Evolutionary conservation across 1,140 invertebrate species (phyloP).

Genomic region (Phymastichus coffea): DNA sequence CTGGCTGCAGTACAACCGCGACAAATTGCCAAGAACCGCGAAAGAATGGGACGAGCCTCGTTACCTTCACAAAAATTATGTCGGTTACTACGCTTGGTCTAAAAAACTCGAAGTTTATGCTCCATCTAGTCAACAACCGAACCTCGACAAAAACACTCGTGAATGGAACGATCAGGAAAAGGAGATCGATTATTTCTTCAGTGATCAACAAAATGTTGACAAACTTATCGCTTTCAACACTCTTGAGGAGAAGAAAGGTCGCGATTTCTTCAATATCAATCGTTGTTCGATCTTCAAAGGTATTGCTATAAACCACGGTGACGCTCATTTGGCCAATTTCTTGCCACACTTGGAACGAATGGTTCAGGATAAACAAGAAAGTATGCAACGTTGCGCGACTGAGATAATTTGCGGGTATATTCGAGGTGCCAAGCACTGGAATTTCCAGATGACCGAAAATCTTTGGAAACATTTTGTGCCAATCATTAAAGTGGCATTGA

Average conservation of each 20-base stretch:
- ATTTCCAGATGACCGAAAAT: constrained; percentile 63
- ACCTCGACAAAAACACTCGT: constrained; percentile 54
- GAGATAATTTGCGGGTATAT: constrained; percentile 80
- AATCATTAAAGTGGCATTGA: constrained; percentile 58
- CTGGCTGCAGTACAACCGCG: constrained; percentile 69
- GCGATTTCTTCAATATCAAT: constrained; percentile 73
- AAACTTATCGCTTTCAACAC: background rate
- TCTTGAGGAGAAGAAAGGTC: constrained; percentile 85
- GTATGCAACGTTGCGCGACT: constrained; percentile 78
- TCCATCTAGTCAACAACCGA: constrained; percentile 63
- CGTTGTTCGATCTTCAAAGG: constrained; percentile 74
- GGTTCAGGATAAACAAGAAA: constrained; percentile 70
- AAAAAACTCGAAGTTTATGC: constrained; percentile 65
- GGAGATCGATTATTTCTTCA: constrained; percentile 70
- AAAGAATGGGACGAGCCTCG: constrained; percentile 74
- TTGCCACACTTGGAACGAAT: constrained; percentile 67
- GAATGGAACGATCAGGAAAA: constrained; percentile 62
- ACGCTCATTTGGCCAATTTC: constrained; percentile 63
- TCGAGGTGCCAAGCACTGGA: constrained; percentile 81
- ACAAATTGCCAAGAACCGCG: constrained; percentile 60
- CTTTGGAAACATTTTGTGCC: constrained; percentile 64
- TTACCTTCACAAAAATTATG: constrained; percentile 68
- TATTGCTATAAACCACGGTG: constrained; percentile 76
- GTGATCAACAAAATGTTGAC: constrained; percentile 34
- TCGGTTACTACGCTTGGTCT: constrained; percentile 84